These are phyloP conservation scores for Falco naumanni DNA, from an alignment of 2,797 vertebrate genomes.

Conservation along the genomic window DNA sequence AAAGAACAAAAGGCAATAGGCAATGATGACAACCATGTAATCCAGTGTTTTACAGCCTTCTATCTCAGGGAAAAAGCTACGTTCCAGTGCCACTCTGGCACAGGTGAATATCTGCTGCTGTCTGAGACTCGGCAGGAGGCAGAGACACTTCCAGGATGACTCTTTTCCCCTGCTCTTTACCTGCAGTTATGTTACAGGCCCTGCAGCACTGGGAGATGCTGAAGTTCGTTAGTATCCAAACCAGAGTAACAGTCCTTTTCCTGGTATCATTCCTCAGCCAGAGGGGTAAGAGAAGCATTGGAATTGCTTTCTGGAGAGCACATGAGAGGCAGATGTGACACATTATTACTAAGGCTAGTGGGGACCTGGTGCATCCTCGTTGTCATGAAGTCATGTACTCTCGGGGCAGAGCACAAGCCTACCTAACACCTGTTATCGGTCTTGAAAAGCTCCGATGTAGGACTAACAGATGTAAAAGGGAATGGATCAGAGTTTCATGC, in stretches of 20 bases:
- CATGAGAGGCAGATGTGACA: neutral
- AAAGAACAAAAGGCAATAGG: conserved; percentile 55
- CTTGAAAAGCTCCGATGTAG: neutral
- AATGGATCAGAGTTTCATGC: neutral
- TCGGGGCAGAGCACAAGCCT: neutral
- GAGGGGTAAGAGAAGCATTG: neutral
- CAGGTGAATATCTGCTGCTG: neutral
- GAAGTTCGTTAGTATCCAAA: neutral
- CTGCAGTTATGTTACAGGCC: neutral
- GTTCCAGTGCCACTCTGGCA: neutral
- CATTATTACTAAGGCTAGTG: neutral
- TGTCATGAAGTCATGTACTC: neutral
- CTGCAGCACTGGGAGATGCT: neutral
- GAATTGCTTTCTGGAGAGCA: neutral
- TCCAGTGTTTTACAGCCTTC: conserved; percentile 20
- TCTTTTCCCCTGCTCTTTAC: neutral
- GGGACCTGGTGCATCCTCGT: neutral
- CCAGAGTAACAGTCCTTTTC: neutral
- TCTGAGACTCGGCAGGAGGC: conserved; percentile 35
- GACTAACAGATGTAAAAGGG: neutral
- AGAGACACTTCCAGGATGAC: neutral
- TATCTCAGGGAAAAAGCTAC: conserved; percentile 33
- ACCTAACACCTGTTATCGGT: neutral
- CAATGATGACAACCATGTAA: conserved; percentile 49
- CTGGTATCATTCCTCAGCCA: neutral